Evolutionary conservation across 2,113 vertebrate species (phyloP).

Genomic region (Rhegmatorhina hoffmannsi): DNA sequence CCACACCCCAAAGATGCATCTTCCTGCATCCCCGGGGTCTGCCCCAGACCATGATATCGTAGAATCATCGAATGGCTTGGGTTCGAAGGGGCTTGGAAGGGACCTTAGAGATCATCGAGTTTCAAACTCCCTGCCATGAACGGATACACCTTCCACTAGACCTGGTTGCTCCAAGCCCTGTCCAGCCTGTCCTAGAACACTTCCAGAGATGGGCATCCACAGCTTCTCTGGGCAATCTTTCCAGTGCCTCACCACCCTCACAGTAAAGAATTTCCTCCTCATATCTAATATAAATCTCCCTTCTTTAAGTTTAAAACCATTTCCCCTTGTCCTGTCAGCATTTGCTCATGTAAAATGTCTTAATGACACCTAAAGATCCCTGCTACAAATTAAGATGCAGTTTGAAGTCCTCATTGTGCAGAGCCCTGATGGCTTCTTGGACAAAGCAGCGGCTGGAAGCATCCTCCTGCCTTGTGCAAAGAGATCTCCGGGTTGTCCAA

Average conservation of each 20-base stretch:
- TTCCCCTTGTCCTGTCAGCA: background rate
- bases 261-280: background rate
- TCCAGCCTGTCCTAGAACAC: background rate
- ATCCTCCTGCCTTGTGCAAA: background rate
- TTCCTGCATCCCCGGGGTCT: background rate
- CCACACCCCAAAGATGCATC: fast-evolving
- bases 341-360: background rate
- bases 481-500: background rate
- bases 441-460: background rate
- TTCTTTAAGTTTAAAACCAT: background rate
- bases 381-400: background rate
- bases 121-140: background rate
- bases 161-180: background rate
- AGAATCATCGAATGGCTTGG: background rate
- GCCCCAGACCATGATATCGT: fast-evolving
- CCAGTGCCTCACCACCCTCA: background rate
- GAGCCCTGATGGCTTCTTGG: background rate
- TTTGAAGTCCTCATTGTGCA: background rate
- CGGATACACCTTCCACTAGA: background rate
- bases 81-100: background rate
- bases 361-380: background rate
- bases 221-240: background rate
- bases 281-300: background rate
- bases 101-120: background rate
- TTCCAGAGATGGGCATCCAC: background rate